phyloP scores from a whole-genome alignment of 2,888 invertebrate genomes.

The Palloptera scutellata region DNA sequence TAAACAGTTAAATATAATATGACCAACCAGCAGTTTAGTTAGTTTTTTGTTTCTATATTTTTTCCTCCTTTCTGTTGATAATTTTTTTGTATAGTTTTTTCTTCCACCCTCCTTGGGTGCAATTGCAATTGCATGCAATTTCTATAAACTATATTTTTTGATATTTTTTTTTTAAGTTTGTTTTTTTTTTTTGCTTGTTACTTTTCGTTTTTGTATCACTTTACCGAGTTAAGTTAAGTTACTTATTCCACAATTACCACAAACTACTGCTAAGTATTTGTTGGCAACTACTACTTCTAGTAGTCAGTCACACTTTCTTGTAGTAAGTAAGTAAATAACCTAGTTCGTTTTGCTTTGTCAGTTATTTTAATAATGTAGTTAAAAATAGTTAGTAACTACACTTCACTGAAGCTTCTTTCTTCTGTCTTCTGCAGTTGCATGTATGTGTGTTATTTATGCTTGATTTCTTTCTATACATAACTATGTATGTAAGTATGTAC shows the following conservation, averaged over 20 bases:
- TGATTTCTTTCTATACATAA: too few species aligned
- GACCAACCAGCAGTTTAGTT: not conserved
- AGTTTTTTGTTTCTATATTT: not conserved
- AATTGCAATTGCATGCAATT: not conserved
- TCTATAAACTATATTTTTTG: constrained; percentile 14
- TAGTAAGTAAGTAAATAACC: too few species aligned
- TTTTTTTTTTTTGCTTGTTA: constrained; percentile 5
- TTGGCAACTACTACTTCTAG: too few species aligned
- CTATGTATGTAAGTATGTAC: too few species aligned
- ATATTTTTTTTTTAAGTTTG: not conserved
- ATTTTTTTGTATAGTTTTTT: not conserved
- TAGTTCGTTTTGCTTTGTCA: too few species aligned
- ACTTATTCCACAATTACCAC: not conserved
- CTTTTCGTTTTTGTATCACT: too few species aligned
- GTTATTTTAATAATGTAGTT: too few species aligned
- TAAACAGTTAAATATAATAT: constrained; percentile 7
- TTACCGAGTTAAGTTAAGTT: not conserved
- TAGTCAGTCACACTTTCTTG: too few species aligned
- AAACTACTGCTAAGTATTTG: not conserved
- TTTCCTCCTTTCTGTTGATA: not conserved
- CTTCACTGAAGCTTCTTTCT: not conserved
- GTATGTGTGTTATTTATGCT: too few species aligned
- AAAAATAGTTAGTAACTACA: not conserved
- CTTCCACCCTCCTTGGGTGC: too few species aligned
- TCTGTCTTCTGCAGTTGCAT: too few species aligned